phyloP scores from a whole-genome alignment of 2,113 vertebrate species.

The Columbina picui region DNA sequence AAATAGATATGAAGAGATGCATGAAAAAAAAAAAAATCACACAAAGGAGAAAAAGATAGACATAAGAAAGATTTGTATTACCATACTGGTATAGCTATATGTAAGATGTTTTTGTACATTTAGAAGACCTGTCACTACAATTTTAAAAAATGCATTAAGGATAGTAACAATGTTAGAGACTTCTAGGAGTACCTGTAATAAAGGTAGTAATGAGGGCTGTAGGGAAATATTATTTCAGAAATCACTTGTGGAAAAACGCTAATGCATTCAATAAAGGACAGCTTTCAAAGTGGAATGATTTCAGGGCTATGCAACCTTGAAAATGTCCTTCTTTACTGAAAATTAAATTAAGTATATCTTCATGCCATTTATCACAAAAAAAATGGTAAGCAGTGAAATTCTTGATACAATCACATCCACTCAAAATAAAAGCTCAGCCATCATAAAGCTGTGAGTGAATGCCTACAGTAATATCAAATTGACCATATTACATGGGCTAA shows the following conservation, averaged over 20 bases:
- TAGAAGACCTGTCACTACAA: neutral
- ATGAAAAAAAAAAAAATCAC: neutral
- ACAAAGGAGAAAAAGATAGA: neutral
- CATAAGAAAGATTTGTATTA: neutral
- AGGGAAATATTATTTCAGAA: neutral
- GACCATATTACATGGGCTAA: neutral
- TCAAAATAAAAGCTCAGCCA: neutral
- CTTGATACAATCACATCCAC: neutral
- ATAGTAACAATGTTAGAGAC: neutral
- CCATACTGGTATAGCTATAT: neutral
- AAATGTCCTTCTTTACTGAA: neutral
- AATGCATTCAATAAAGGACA: neutral
- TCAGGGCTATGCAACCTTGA: neutral
- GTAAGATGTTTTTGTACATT: neutral
- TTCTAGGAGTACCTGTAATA: neutral
- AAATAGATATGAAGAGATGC: neutral
- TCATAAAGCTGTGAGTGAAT: neutral
- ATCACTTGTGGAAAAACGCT: neutral
- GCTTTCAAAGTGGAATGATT: neutral
- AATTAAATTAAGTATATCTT: slow-evolving; percentile 5
- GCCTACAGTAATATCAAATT: neutral
- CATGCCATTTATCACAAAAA: neutral
- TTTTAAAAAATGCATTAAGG: neutral
- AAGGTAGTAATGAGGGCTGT: neutral
- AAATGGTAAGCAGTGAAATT: neutral